These are phyloP conservation scores for Lytechinus variegatus DNA, from an alignment of 35 echinoderm and acorn worm species.

Conservation along the genomic window DNA sequence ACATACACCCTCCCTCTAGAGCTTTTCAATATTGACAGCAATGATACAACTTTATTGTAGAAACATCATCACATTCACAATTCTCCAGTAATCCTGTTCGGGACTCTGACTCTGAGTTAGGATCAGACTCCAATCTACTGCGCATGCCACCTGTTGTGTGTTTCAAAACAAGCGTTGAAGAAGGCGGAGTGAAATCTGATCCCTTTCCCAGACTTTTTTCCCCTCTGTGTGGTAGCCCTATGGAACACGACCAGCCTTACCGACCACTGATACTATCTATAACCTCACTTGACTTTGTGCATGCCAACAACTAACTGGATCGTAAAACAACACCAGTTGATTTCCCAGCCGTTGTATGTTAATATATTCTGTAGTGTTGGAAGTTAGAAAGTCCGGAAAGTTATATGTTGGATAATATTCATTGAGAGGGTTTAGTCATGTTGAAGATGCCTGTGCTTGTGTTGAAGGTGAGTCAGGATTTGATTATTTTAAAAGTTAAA, in stretches of 20 bases:
- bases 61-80: background rate
- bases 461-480: background rate
- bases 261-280: background rate
- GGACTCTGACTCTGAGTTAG: background rate
- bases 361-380: background rate
- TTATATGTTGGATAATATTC: slow-evolving; percentile 20
- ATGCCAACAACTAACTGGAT: background rate
- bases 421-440: background rate
- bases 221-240: background rate
- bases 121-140: background rate
- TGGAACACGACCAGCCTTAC: background rate
- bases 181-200: background rate
- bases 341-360: background rate
- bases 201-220: slow-evolving; percentile 17
- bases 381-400: background rate
- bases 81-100: background rate
- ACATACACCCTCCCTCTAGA: background rate
- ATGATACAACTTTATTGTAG: background rate
- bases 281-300: background rate
- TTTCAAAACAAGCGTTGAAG: background rate
- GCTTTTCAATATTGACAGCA: background rate
- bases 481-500: background rate
- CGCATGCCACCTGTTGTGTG: background rate
- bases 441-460: slow-evolving; percentile 1
- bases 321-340: background rate